Base-by-base conservation (phyloP, 2,888 invertebrate genomes). In the Drosophila buzzatii region DNA sequence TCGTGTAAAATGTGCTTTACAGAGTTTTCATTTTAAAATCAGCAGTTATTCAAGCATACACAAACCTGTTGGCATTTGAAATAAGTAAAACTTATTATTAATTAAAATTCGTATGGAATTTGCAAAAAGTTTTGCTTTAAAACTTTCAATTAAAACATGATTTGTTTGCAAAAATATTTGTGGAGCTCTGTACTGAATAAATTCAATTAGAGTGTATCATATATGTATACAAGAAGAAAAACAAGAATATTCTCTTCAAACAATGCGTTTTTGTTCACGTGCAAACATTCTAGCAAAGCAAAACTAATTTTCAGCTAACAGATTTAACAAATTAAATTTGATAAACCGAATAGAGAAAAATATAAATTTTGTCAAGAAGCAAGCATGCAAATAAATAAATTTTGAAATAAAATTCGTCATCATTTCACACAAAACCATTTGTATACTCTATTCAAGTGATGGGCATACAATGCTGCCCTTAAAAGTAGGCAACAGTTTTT, bases 401-500 rank as follows among this genome's bases (percentile, higher is more conserved):
- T 41, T 27, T n/a, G 8, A 18, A 41, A 31, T 55, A 18, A 55
- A 55, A 55, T 53, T 37, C 52, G 0, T 23, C 16, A 37, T 53
- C 37, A 53, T 53, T 37, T 37, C 18, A 41, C 49, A 31, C 53
- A 70, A 59, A 59, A 23, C 57, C 23, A 23, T 70, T 52, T 45
- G 18, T 23, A 53, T 18, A 41, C 45, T 7, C 7, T 0, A 27
- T 31, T 31, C 44, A 53, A 47, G 41, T 68, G 33, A n/a, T 33
- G 8, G 23, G 41, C 39, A 27, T 27, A n/a, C 12, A 55, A 20
- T 1, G 3, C 2, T 12, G 58, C 73, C 42, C 52, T 57, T 35
- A 60, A 66, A 78, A 66, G 78, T 77, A 73, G 59, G 76, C 78
- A 76, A 72, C 55, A 18, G 4, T 66, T 73, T 70, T 16, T 33